Percentiles rank a stretch among this genome's conserved stretches.
Conservation (phyloP, 2,797 vertebrate species). For the Menidia menidia region DNA sequence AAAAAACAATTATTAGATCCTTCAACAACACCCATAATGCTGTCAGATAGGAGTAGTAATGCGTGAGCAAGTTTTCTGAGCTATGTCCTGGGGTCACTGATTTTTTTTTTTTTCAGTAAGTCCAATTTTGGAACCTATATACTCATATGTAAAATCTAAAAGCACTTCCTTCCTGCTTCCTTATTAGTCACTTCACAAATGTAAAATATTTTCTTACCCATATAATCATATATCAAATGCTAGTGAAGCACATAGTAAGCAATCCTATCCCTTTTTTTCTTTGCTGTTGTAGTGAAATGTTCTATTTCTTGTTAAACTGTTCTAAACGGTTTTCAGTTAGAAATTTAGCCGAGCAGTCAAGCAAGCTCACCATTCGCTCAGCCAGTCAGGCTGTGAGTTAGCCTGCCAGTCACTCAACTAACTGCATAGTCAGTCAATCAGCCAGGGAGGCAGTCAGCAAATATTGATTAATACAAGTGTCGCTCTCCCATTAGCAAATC, state of each 20-base stretch:
- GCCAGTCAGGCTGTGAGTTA: slow-evolving; percentile 38
- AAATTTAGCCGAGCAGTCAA: slow-evolving; percentile 82
- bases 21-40: no score
- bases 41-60: no score
- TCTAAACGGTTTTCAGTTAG: slow-evolving; percentile 52
- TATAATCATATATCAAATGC: not conserved
- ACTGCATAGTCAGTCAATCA: slow-evolving; percentile 82
- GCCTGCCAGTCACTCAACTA: slow-evolving; percentile 58
- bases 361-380: slow-evolving; percentile 37
- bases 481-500: slow-evolving; percentile 99
- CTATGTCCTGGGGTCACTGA: no score
- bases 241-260: not conserved
- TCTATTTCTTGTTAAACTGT: slow-evolving; percentile 25
- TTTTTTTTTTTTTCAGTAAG: not conserved
- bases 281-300: slow-evolving; percentile 13
- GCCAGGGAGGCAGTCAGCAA: slow-evolving; percentile 90
- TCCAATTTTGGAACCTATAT: not conserved
- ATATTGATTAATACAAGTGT: slow-evolving; percentile 99
- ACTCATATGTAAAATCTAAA: slow-evolving; percentile 1
- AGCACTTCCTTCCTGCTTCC: not conserved
- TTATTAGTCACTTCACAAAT: not conserved
- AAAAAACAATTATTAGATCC: no score
- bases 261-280: slow-evolving; percentile 5
- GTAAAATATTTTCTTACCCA: slow-evolving; percentile 1
- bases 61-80: no score